Conservation (phyloP, 2,888 invertebrate genomes). For the Empis livida region DNA sequence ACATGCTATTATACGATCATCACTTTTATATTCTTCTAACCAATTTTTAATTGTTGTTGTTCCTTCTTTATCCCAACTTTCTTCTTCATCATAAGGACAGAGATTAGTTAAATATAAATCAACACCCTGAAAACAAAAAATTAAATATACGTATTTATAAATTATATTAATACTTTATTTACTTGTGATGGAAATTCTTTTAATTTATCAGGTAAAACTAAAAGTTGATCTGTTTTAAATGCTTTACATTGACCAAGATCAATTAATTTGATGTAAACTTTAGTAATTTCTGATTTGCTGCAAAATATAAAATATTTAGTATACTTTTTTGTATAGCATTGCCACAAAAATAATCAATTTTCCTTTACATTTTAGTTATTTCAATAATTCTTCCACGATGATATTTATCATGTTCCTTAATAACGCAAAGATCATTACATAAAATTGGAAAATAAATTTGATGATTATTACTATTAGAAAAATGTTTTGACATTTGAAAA, state of each 20-base stretch:
- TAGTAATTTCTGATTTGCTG: too few species aligned
- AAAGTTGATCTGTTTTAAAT: constrained; percentile 21
- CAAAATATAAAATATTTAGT: constrained; percentile 25
- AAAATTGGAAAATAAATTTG: constrained; percentile 28
- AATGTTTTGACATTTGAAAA: constrained; percentile 20
- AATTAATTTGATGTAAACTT: too few species aligned
- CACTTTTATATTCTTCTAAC: constrained; percentile 21
- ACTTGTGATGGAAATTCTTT: constrained; percentile 36
- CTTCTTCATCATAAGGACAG: constrained; percentile 42
- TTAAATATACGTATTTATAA: background rate
- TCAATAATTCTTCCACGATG: constrained; percentile 43
- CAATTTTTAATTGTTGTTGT: constrained; percentile 31
- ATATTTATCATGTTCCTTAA: constrained; percentile 38
- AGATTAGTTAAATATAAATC: constrained; percentile 42
- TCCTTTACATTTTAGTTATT: constrained; percentile 20
- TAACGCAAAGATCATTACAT: constrained; percentile 45
- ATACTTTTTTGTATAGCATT: too few species aligned
- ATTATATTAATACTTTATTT: constrained; percentile 14
- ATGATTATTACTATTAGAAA: constrained; percentile 16
- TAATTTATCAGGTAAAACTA: constrained; percentile 40
- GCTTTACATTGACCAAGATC: too few species aligned
- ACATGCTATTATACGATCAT: background rate
- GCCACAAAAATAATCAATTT: constrained; percentile 6
- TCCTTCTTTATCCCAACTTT: constrained; percentile 39
- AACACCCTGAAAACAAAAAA: constrained; percentile 19